Percentiles rank a stretch among this genome's conserved stretches.
Conservation (phyloP, 2,797 vertebrate species). For the Enteromius unitaeniatus region DNA sequence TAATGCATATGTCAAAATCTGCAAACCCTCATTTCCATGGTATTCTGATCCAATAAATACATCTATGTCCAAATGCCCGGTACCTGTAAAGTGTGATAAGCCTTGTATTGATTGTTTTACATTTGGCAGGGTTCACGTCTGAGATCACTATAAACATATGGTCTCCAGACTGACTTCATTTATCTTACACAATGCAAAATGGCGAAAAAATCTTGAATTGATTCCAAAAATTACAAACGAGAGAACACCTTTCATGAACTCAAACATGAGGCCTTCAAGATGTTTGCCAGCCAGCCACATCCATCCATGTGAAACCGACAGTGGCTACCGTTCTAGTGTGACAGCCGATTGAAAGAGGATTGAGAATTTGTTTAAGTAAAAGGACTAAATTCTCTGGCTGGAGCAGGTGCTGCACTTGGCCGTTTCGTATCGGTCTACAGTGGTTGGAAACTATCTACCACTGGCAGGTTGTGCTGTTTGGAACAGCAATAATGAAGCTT, state of each 20-base stretch:
- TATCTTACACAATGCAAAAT: conserved; percentile 46
- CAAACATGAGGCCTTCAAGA: conserved; percentile 38
- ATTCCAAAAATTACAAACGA: conserved; percentile 31
- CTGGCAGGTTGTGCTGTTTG: conserved; percentile 19
- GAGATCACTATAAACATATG: conserved; percentile 49
- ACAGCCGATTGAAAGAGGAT: conserved; percentile 23
- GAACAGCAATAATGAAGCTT: conserved; percentile 25
- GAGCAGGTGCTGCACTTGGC: conserved; percentile 36
- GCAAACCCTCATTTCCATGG: not conserved
- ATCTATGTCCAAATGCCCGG: conserved; percentile 37
- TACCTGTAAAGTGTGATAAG: conserved; percentile 43
- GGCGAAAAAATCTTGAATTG: not conserved
- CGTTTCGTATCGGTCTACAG: conserved; percentile 11
- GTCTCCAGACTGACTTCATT: conserved; percentile 50
- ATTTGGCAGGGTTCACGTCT: conserved; percentile 23
- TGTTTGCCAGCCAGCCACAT: conserved; percentile 20
- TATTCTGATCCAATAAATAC: not conserved
- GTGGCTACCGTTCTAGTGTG: conserved; percentile 3
- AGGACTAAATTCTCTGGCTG: not conserved
- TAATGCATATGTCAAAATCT: not conserved
- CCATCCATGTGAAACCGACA: conserved; percentile 22
- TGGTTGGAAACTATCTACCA: conserved; percentile 30
- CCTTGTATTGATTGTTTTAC: conserved; percentile 46
- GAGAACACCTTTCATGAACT: conserved; percentile 37
- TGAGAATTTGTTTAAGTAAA: conserved; percentile 20